Base-by-base conservation (phyloP, 2,888 invertebrate genomes). In the Luperina testacea region DNA sequence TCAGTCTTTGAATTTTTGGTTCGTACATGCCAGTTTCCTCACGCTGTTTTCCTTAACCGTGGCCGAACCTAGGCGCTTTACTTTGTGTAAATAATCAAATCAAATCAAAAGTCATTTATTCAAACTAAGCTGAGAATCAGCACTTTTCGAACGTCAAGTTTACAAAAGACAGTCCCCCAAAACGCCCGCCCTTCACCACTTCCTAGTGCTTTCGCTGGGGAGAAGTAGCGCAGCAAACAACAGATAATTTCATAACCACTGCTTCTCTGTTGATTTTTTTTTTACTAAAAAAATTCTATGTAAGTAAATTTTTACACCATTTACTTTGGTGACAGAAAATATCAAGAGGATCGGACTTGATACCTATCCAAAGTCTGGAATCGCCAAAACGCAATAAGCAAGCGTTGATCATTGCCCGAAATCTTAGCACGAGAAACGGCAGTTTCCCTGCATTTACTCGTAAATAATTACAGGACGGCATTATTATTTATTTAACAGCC, bases 401-500 rank as follows among this genome's bases (percentile, higher is more conserved):
- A 63, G 15, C 38, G 17, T 38, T 51, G 17, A 42, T 38, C 8
- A 42, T 42, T 32, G 32, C 27, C 4, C 15, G 53, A n/a, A n/a
- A 20, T 32, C 32, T 53, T 1, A 15, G 5, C 38, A 51, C 27
- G 5, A 67, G 2, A 42, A 64, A 51, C 61, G 0, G n/a, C 20
- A 67, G 59, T 73, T 20, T 15, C 51, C n/a, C 15, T 17, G 27
- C 53, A 45, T 0, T 76, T 2, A 32, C 32, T 32, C 32, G 32
- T 32, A 65, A 77, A 61, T 77, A 83, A 77, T 83, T 53, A 61
- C n/a, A 61, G 17, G 2, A 4, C 65, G 11, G 5, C 42, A 75
- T 77, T 51, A 83, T 82, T 59, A 75, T 61, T 80, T 63, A 72
- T 64, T 57, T 75, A 83, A 85, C 57, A 75, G 68, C 71, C 61